Conservation (phyloP, 2,888 invertebrate species). For the Habrosyne pyritoides region DNA sequence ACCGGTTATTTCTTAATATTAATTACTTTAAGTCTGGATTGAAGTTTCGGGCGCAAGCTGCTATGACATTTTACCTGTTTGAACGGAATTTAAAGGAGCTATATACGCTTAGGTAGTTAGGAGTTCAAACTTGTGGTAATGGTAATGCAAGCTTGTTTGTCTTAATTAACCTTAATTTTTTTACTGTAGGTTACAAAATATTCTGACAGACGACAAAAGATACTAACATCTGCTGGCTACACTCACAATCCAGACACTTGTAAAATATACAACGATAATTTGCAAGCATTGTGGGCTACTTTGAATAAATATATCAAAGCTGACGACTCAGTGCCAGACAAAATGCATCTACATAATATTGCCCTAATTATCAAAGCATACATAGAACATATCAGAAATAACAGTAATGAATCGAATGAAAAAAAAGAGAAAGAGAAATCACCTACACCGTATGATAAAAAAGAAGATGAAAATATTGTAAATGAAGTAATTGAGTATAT, state of each 20-base stretch:
- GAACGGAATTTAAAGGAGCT: too few species aligned
- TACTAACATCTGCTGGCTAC: conserved; percentile 29
- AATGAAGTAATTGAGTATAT: neutral
- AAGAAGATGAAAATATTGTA: neutral
- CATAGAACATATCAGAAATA: conserved; percentile 10
- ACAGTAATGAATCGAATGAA: neutral
- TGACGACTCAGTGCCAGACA: conserved; percentile 17
- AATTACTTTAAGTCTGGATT: too few species aligned
- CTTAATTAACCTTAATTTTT: neutral
- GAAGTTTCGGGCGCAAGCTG: too few species aligned
- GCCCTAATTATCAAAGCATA: conserved; percentile 33
- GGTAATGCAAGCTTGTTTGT: too few species aligned
- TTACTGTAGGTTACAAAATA: neutral
- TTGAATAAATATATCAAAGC: conserved; percentile 21
- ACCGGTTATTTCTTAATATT: too few species aligned
- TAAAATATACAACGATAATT: conserved; percentile 32
- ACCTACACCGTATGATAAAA: neutral
- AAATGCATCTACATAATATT: conserved; percentile 32
- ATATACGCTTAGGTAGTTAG: too few species aligned
- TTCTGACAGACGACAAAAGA: conserved; percentile 9
- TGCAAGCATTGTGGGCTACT: conserved; percentile 27
- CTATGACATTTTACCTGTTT: too few species aligned
- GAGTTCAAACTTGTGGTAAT: too few species aligned
- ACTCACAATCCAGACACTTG: conserved; percentile 32
- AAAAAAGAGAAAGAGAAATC: neutral